Evolutionary conservation across 2,797 vertebrate species (phyloP), one percentile per base, ranked within the genome.

Genomic region (Xiphophorus birchmanni): DNA sequence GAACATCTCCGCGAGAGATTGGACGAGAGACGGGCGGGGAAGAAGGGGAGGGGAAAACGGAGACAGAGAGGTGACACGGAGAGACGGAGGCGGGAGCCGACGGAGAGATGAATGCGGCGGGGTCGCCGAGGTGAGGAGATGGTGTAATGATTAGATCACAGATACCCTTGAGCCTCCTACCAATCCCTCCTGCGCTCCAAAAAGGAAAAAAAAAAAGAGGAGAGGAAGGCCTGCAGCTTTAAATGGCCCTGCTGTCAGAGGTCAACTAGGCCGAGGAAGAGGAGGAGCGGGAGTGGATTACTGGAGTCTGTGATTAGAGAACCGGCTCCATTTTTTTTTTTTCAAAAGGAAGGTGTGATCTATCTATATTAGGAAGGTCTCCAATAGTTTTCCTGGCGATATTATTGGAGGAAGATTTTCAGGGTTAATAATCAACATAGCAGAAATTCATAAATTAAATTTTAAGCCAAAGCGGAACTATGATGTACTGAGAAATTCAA

Each of bases 111-210:
- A 92, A 94, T 94, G 92, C 87, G 82, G 90, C 73, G 63, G 75
- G 91, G 93, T 91, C 89, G 84, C 77, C 0, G 87, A 89, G 93
- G 93, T 95, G 93, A 94, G 91, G 91, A 89, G 93, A 92, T 91
- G 90, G 85, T 95, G 92, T 93, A 91, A 93, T 95, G 94, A 96
- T 95, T 94, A 94, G 95, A 94, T 95, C 92, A 92, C 90, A 85
- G 92, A 93, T 92, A 94, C 91, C 93, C 94, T 91, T 92, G 93
- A 94, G 93, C 86, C 90, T 90, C 84, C 88, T 82, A 76, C 82
- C 81, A 48, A 26, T 87, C 85, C 80, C 87, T 85, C 79, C 83
- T 32, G 81, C 71, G 45, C 82, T 79, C 80, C 77, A 35, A 78
- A 48, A 80, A 74, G 75, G 23, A 67, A 42, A 42, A 17, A 69